These are phyloP conservation scores for Hyposmocoma kahamanoa DNA, from an alignment of 1,140 invertebrate genomes.

Conservation along the genomic window DNA sequence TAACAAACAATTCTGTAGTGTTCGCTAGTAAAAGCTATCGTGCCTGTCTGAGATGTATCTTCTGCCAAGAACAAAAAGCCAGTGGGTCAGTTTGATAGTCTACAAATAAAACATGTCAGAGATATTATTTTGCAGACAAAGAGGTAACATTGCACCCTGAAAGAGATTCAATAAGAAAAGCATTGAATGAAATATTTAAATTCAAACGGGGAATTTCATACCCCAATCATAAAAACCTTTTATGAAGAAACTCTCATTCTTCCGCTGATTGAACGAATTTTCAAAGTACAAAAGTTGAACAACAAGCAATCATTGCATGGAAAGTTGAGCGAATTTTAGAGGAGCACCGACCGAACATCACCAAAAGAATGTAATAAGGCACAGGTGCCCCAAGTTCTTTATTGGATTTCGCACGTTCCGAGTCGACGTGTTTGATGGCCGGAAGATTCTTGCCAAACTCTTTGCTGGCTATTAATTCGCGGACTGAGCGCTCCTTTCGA, in stretches of 20 bases:
- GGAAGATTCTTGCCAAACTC: slow-evolving; percentile 65
- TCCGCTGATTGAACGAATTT: slow-evolving; percentile 59
- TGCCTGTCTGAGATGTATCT: no score
- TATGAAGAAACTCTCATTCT: slow-evolving; percentile 32
- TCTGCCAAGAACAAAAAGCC: slow-evolving; percentile 1
- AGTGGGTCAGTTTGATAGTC: background rate
- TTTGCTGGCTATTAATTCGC: slow-evolving; percentile 51
- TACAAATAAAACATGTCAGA: background rate
- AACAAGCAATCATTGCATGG: slow-evolving; percentile 49
- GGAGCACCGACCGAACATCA: slow-evolving; percentile 37
- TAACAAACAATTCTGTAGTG: background rate
- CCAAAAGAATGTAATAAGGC: slow-evolving; percentile 69
- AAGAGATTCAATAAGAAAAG: no score
- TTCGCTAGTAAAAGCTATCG: no score
- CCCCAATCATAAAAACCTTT: slow-evolving; percentile 38
- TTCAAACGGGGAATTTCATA: no score
- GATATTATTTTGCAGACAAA: no score
- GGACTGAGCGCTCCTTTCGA: slow-evolving; percentile 23
- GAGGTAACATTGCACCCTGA: no score
- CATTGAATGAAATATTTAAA: no score
- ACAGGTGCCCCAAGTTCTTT: slow-evolving; percentile 66
- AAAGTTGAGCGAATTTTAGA: slow-evolving; percentile 53
- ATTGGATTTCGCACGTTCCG: slow-evolving; percentile 68
- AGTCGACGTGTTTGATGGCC: slow-evolving; percentile 61
- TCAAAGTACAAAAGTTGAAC: slow-evolving; percentile 58